Percentiles rank a stretch among this genome's conserved stretches.
phyloP scores from a whole-genome alignment of 2,113 vertebrate genomes.

The Bombycilla garrulus region DNA sequence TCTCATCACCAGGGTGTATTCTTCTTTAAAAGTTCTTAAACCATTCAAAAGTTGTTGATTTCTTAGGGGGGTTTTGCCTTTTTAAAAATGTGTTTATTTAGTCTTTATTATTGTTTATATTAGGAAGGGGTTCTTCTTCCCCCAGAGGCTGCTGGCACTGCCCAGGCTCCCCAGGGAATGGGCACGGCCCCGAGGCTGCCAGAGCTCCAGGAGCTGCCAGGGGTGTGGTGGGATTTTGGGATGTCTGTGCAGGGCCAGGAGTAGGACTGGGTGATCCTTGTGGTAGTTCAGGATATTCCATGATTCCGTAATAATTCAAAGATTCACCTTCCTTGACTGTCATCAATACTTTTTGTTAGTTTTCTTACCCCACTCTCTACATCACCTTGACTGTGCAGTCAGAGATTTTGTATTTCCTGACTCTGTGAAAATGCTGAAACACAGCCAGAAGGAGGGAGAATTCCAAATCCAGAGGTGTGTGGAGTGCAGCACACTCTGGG shows the following conservation, averaged over 20 bases:
- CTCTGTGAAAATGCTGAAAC: neutral
- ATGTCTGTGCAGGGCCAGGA: neutral
- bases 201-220: neutral
- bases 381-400: neutral
- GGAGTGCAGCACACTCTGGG: neutral
- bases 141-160: neutral
- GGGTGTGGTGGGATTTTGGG: neutral
- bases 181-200: neutral
- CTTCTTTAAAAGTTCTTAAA: neutral
- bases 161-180: neutral
- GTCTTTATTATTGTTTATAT: neutral
- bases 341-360: neutral
- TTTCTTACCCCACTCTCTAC: neutral
- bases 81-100: neutral
- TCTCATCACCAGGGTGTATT: neutral
- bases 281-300: neutral
- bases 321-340: neutral
- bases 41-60: neutral
- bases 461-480: neutral
- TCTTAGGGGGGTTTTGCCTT: neutral
- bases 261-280: neutral
- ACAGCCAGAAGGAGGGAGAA: neutral
- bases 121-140: neutral
- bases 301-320: neutral
- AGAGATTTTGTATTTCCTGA: neutral